Conservation (phyloP, 1,140 invertebrate genomes). For the Ctenoplectra terminalis region DNA sequence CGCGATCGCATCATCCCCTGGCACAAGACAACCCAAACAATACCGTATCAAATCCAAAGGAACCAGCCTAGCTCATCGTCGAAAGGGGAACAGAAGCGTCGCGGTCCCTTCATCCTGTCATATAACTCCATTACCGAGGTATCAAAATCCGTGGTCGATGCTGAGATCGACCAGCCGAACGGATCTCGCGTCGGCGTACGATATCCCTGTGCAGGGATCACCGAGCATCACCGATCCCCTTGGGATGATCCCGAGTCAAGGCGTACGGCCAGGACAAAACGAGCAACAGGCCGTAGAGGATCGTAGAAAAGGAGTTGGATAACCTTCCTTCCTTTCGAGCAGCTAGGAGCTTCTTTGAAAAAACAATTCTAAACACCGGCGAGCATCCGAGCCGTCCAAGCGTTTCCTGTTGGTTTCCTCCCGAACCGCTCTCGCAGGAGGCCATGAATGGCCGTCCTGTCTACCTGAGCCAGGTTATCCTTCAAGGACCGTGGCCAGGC, state of each 20-base stretch:
- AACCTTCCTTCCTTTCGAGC: constrained; percentile 8
- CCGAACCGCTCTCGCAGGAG: constrained; percentile 2
- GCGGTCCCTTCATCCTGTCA: not conserved
- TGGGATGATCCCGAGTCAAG: constrained; percentile 36
- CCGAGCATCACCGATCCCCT: not conserved
- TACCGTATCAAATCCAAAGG: constrained; percentile 9
- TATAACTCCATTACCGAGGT: constrained; percentile 29
- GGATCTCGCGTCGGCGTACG: constrained; percentile 2
- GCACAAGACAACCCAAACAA: not conserved
- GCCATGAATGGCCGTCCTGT: constrained; percentile 59
- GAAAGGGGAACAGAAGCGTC: not conserved
- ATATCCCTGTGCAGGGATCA: constrained; percentile 6
- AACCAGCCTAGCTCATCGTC: not conserved
- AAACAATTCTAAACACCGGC: constrained; percentile 44
- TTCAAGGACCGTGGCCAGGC: constrained; percentile 43
- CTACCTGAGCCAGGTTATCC: constrained; percentile 39
- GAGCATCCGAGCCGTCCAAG: not conserved
- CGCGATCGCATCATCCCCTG: not conserved
- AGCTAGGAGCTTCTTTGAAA: constrained; percentile 27
- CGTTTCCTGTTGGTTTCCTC: constrained; percentile 46
- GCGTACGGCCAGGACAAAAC: not conserved
- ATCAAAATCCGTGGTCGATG: constrained; percentile 29
- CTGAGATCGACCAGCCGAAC: not conserved
- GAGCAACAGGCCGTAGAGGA: no score
- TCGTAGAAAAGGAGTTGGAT: constrained; percentile 15